Percentiles rank a stretch among this genome's conserved stretches.
phyloP scores from a whole-genome alignment of 1,140 invertebrate genomes.

The Streblospio benedicti region DNA sequence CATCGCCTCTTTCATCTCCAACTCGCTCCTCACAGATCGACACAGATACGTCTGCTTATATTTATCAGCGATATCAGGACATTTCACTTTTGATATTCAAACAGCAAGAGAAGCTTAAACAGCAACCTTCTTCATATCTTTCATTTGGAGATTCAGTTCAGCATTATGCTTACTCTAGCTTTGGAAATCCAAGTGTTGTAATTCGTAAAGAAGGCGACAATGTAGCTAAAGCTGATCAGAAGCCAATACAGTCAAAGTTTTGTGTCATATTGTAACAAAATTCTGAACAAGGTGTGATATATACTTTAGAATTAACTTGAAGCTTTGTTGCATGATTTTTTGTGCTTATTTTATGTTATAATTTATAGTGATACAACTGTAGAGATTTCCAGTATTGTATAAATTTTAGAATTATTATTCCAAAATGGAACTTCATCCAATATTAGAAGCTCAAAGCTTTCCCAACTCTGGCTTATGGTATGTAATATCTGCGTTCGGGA shows the following conservation, averaged over 20 bases:
- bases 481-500: slow-evolving; percentile 37
- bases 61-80: slow-evolving; percentile 46
- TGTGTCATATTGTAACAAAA: slow-evolving; percentile 30
- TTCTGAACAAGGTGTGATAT: no score
- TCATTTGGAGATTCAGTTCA: neutral
- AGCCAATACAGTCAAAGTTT: slow-evolving; percentile 28
- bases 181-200: neutral
- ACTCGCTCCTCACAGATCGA: slow-evolving; percentile 8
- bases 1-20: no score
- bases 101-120: slow-evolving; percentile 27
- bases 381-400: neutral
- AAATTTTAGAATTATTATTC: neutral
- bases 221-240: slow-evolving; percentile 26
- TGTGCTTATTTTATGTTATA: neutral
- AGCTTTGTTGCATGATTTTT: no score
- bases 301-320: no score
- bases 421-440: slow-evolving; percentile 43
- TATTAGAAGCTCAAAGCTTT: slow-evolving; percentile 30
- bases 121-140: neutral
- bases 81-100: slow-evolving; percentile 41
- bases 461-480: slow-evolving; percentile 40
- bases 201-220: slow-evolving; percentile 28
- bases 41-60: slow-evolving; percentile 23
- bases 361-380: neutral
- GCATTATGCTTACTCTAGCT: neutral